Conservation (phyloP, 2,113 vertebrate species). For the Peromyscus californicus region DNA sequence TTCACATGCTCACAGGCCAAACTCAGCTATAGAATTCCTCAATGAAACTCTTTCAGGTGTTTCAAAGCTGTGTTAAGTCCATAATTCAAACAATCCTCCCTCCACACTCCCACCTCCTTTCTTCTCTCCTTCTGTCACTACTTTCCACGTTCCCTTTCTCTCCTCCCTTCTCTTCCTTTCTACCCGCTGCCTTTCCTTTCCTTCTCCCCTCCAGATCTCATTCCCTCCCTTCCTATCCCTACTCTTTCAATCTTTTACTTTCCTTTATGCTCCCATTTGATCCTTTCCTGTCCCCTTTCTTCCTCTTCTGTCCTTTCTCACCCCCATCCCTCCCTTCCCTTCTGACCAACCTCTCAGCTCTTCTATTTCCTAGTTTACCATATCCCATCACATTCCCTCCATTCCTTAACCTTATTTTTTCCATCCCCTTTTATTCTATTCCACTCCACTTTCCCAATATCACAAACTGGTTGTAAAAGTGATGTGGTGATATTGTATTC, state of each 20-base stretch:
- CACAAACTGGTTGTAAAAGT: background rate
- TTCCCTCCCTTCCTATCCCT: background rate
- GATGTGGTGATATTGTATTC: no score
- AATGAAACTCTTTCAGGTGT: background rate
- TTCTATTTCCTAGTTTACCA: background rate
- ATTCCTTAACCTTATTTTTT: background rate
- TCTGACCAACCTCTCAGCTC: no score
- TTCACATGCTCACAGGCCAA: background rate
- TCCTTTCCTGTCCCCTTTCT: background rate
- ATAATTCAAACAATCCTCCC: background rate
- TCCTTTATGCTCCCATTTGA: background rate
- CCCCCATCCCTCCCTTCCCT: background rate
- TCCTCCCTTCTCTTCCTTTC: background rate
- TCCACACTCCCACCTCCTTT: fast-evolving
- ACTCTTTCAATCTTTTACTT: background rate
- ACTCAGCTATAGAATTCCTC: background rate
- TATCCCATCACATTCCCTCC: fast-evolving
- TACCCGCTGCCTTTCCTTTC: background rate
- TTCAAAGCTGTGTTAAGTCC: no score
- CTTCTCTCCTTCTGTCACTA: no score
- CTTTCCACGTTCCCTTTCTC: background rate
- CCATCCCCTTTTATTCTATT: no score
- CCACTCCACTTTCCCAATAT: background rate
- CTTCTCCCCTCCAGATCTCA: no score
- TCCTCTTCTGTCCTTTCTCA: background rate